Percentiles rank a stretch among this genome's conserved stretches.
Conservation (phyloP, 2,113 vertebrate species). For the Dicrurus megarhynchus region DNA sequence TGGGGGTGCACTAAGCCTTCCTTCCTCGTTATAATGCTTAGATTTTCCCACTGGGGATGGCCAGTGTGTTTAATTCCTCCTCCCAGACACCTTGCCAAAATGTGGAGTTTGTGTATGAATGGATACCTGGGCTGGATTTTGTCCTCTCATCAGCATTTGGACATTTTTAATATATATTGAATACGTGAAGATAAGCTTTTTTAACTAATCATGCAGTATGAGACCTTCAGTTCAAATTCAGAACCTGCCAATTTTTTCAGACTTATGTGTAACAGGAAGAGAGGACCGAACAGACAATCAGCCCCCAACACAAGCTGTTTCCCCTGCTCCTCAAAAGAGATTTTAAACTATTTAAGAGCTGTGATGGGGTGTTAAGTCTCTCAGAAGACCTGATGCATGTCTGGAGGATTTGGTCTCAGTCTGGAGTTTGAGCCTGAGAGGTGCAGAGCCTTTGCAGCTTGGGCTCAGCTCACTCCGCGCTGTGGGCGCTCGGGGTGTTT, state of each 20-base stretch:
- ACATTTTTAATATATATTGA: background rate
- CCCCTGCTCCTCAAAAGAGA: background rate
- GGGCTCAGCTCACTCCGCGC: background rate
- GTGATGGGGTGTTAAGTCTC: background rate
- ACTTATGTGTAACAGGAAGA: background rate
- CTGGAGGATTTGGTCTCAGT: background rate
- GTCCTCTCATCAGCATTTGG: background rate
- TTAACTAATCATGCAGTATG: background rate
- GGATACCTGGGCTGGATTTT: background rate
- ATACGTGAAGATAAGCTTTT: background rate
- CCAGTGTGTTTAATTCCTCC: background rate
- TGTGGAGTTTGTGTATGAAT: background rate
- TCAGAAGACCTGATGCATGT: background rate
- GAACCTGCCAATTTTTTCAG: background rate
- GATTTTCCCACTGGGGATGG: background rate
- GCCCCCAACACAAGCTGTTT: background rate
- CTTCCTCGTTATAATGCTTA: rapidly evolving
- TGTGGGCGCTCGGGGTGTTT: background rate
- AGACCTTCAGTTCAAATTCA: background rate
- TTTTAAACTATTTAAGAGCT: background rate
- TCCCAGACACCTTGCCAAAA: background rate
- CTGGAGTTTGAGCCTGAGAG: background rate
- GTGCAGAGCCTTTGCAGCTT: background rate
- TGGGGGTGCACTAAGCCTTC: background rate
- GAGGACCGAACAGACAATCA: background rate